Percentiles rank a stretch among this genome's conserved stretches.
Evolutionary conservation across 2,113 vertebrate genomes (phyloP).

Genomic region (Rafetus swinhoei): DNA sequence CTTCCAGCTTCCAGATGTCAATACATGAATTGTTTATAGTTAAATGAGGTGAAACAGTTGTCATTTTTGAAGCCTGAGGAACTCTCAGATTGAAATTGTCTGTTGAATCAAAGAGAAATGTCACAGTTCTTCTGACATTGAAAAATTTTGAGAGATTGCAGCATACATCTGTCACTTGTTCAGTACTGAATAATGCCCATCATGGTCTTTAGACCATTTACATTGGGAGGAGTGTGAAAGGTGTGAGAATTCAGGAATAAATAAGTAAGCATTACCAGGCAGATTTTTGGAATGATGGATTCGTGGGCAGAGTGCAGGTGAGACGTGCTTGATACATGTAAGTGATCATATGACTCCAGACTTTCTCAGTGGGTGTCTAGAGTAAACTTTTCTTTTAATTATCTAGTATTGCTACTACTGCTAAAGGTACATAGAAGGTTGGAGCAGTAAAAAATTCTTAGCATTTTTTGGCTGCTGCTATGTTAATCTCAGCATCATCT

Average conservation of each 20-base stretch:
- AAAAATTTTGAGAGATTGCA: constrained; percentile 57
- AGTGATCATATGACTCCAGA: not conserved
- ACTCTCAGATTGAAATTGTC: constrained; percentile 51
- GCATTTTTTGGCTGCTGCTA: not conserved
- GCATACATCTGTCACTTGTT: constrained; percentile 25
- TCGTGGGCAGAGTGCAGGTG: not conserved
- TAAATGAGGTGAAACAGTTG: not conserved
- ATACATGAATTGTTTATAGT: constrained; percentile 23
- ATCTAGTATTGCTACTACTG: not conserved
- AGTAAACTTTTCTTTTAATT: not conserved
- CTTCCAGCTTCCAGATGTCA: constrained; percentile 18
- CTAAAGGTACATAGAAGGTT: not conserved
- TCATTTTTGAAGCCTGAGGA: constrained; percentile 55
- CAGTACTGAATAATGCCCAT: not conserved
- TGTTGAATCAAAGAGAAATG: constrained; percentile 39
- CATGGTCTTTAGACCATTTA: constrained; percentile 42
- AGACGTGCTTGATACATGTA: not conserved
- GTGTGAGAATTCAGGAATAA: not conserved
- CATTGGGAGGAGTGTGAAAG: not conserved
- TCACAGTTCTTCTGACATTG: constrained; percentile 50
- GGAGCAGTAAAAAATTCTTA: not conserved
- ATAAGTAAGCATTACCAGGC: not conserved
- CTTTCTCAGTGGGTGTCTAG: not conserved
- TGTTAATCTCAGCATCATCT: not conserved
- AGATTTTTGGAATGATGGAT: not conserved